Base-by-base conservation (phyloP, 2,113 vertebrate species). In the Choloepus hoffmanni region DNA sequence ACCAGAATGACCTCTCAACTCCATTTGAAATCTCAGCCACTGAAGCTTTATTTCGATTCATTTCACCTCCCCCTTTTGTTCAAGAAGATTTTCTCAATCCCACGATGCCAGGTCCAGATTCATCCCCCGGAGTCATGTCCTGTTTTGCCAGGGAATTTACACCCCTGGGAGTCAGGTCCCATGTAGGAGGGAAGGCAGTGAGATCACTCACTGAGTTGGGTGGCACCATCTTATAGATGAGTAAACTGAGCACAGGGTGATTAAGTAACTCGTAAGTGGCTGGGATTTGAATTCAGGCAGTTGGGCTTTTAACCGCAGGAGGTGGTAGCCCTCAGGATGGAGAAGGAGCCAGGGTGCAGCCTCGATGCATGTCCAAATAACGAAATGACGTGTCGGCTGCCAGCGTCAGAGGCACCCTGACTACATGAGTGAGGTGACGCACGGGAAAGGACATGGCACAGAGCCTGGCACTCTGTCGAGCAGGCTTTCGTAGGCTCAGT, bases 361-460 rank as follows among this genome's bases (percentile, higher is more conserved):
- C 62, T 55, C 11, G 83, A 18, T 21, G 55, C n/a, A 48, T 21
- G 2, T 79, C 43, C 21, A 19, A 30, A 36, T 72, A n/a, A 77
- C 23, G 19, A 53, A n/a, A 36, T 4, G 33, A 45, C 6, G 16
- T 53, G 23, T 76, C 33, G n/a, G 33, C 30, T 14, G 6, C 62
- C 55, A 58, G 43, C 43, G 50, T 36, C 0, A 0, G 23, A 50
- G 62, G 79, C 23, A 1, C 1, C 28, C 28, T n/a, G 67, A 45
- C 48, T 8, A 11, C 14, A 16, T 14, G 10, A 36, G 14, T 33
- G 58, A 87, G n/a, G 67, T 6, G 30, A 12, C 43, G 16, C 33
- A 2, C 0, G 0, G 5, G 1, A 30, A 7, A 5, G 23, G 73
- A 13, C 76, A 18, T 85, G 81, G 73, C 67, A 15, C 1, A 3